Evolutionary conservation across 2,797 vertebrate genomes (phyloP).

Genomic region (Chrysocyon brachyurus): DNA sequence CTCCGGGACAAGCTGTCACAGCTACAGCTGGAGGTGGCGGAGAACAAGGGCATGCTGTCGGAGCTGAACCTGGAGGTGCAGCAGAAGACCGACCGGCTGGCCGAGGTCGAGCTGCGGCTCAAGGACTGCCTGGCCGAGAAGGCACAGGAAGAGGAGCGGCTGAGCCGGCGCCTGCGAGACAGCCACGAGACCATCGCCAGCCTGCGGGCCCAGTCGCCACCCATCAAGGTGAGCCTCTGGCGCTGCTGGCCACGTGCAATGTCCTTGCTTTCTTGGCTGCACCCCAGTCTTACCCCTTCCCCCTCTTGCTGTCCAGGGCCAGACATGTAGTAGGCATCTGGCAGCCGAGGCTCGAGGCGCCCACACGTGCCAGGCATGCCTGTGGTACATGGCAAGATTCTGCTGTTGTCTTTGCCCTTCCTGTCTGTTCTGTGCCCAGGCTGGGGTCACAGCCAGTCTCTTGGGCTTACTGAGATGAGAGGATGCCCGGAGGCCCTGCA

Average conservation of each 20-base stretch:
- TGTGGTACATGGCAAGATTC: background rate
- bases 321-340: background rate
- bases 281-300: background rate
- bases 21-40: conserved; percentile 91
- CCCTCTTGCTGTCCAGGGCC: background rate
- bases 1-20: conserved; percentile 90
- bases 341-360: accelerated
- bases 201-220: conserved; percentile 90
- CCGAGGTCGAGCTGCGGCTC: conserved; percentile 91
- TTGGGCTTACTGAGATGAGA: background rate
- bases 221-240: conserved; percentile 90
- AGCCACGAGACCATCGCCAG: conserved; percentile 92
- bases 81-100: conserved; percentile 91
- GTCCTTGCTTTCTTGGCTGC: background rate
- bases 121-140: conserved; percentile 91
- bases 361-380: accelerated
- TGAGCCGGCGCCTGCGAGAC: conserved; percentile 90
- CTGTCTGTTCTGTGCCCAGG: background rate
- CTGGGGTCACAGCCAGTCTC: background rate
- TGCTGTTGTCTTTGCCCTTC: background rate
- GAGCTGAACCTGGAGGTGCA: conserved; percentile 93
- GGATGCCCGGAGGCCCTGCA: background rate
- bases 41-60: conserved; percentile 89
- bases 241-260: accelerated
- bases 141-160: conserved; percentile 90